A percentile compares a stretch with the other conserved stretches of the same genome.
Evolutionary conservation across 2,888 invertebrate genomes (phyloP).

Genomic region (Spilarctia lutea): DNA sequence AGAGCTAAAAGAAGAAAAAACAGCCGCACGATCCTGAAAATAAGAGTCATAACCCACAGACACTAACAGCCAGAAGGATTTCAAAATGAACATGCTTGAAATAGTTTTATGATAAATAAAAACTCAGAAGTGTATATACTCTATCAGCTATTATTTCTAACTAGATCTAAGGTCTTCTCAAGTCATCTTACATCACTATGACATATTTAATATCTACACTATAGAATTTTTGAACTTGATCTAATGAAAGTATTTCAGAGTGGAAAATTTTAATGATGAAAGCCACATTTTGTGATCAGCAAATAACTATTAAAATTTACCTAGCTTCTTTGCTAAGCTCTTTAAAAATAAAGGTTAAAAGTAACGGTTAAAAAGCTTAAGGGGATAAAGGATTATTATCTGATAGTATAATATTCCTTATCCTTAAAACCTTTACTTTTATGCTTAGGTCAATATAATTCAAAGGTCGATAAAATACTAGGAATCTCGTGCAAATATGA

Average conservation of each 20-base stretch:
- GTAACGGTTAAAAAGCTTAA: neutral
- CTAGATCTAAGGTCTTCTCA: slow-evolving; percentile 28
- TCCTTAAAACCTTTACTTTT: too few species aligned
- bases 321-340: neutral
- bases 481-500: neutral
- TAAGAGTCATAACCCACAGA: too few species aligned
- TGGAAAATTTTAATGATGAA: slow-evolving; percentile 37
- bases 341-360: neutral
- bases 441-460: too few species aligned
- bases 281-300: slow-evolving; percentile 27
- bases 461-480: neutral
- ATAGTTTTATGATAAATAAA: too few species aligned
- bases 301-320: slow-evolving; percentile 3
- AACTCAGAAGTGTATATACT: slow-evolving; percentile 12
- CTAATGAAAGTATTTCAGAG: slow-evolving; percentile 52
- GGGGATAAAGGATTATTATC: neutral
- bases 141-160: slow-evolving; percentile 16
- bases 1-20: too few species aligned
- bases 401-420: too few species aligned
- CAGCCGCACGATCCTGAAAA: too few species aligned
- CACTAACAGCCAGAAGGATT: too few species aligned
- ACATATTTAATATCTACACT: slow-evolving; percentile 28
- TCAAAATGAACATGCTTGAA: too few species aligned
- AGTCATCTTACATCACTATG: slow-evolving; percentile 18
- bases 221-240: slow-evolving; percentile 42